phyloP scores from a whole-genome alignment of 2,888 invertebrate genomes.

The Drosophila anceps region DNA sequence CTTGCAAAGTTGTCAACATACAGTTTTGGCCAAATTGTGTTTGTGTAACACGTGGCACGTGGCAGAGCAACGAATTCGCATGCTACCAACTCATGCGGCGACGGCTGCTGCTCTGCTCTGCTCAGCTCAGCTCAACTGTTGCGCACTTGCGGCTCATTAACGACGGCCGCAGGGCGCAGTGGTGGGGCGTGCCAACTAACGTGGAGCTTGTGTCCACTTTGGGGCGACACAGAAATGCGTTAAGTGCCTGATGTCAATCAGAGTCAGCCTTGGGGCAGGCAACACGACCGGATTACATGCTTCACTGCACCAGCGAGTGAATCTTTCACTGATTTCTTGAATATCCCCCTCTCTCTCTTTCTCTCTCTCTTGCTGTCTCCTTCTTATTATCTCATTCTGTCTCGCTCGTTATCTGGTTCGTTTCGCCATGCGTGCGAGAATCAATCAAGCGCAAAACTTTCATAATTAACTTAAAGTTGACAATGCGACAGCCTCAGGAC shows the following conservation, averaged over 20 bases:
- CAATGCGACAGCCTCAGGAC: constrained; percentile 45
- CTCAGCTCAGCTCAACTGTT: constrained; percentile 67
- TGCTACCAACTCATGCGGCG: constrained; percentile 28
- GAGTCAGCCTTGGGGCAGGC: constrained; percentile 36
- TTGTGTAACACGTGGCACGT: constrained; percentile 17
- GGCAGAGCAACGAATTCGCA: constrained; percentile 20
- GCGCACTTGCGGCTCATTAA: constrained; percentile 74
- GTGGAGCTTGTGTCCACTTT: constrained; percentile 31
- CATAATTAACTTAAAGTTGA: constrained; percentile 78
- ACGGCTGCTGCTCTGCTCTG: constrained; percentile 9
- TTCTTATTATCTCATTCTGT: background rate
- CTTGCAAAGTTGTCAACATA: constrained; percentile 8
- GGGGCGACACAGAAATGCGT: constrained; percentile 59
- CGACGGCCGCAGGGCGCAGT: constrained; percentile 28
- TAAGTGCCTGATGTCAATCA: constrained; percentile 75
- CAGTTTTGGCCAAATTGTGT: constrained; percentile 5
- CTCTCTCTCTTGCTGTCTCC: background rate
- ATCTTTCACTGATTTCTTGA: constrained; percentile 16
- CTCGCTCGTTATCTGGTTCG: background rate
- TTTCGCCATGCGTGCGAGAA: constrained; percentile 37
- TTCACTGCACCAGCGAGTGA: constrained; percentile 44
- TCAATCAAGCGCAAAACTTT: constrained; percentile 70
- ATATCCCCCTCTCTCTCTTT: background rate
- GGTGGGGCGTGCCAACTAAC: background rate
- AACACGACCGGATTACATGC: constrained; percentile 64